Conservation (phyloP, 2,797 vertebrate species). For the Tragopan temminckii region DNA sequence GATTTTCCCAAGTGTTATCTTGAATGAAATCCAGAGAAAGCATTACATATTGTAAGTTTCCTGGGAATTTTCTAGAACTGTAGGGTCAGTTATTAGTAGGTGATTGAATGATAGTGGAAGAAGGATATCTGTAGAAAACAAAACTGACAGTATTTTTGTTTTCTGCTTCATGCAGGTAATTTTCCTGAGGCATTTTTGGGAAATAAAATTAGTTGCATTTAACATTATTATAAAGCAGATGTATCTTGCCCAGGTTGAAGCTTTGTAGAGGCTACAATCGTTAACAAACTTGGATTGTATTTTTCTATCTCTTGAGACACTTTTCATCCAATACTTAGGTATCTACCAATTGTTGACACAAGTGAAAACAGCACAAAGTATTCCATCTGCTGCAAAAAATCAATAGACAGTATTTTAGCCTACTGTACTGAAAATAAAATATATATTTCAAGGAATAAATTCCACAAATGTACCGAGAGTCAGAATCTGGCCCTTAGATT, state of each 20-base stretch:
- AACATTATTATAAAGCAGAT: not conserved
- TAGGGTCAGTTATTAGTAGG: not conserved
- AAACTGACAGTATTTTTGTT: not conserved
- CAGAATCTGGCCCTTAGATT: constrained; percentile 31
- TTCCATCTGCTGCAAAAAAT: constrained; percentile 41
- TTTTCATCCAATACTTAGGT: constrained; percentile 47
- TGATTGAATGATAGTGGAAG: not conserved
- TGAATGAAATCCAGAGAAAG: not conserved
- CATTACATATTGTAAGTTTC: not conserved
- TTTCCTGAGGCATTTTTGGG: not conserved
- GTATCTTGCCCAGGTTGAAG: not conserved
- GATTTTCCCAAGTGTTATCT: not conserved
- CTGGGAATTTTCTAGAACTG: not conserved
- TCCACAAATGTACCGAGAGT: constrained; percentile 19
- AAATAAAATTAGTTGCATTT: constrained; percentile 27
- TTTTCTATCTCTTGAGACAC: constrained; percentile 45
- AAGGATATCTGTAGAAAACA: not conserved
- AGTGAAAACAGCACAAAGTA: constrained; percentile 46
- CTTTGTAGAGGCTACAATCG: constrained; percentile 11
- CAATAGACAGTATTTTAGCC: constrained; percentile 61
- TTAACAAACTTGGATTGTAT: constrained; percentile 47
- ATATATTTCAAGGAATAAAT: constrained; percentile 56
- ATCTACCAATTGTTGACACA: constrained; percentile 53
- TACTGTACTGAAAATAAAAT: constrained; percentile 38
- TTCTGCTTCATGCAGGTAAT: constrained; percentile 1